Conservation (phyloP, 2,113 vertebrate genomes). For the Heptranchias perlo region DNA sequence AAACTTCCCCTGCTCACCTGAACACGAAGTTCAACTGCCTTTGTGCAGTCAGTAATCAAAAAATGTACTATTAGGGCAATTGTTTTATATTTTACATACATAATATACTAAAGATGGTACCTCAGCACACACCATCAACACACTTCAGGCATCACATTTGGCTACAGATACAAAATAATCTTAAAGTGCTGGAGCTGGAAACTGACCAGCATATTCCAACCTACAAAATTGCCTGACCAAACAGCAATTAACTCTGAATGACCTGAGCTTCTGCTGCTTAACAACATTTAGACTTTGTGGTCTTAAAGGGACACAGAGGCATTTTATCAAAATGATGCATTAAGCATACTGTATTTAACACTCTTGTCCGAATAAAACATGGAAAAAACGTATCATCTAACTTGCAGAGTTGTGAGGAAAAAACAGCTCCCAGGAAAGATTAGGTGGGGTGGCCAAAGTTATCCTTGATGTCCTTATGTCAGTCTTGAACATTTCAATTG, state of each 20-base stretch:
- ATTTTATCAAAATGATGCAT: too few species aligned
- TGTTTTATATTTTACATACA: neutral
- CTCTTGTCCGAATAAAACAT: too few species aligned
- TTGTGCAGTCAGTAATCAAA: neutral
- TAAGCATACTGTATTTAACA: too few species aligned
- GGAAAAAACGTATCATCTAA: too few species aligned
- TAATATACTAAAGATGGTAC: neutral
- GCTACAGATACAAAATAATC: neutral
- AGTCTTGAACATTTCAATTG: neutral
- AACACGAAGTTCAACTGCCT: neutral
- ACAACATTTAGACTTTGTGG: too few species aligned
- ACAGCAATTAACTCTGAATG: too few species aligned
- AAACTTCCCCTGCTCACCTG: neutral
- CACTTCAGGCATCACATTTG: neutral
- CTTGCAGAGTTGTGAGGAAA: too few species aligned
- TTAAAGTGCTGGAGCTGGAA: neutral
- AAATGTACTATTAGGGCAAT: neutral
- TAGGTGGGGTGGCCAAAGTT: neutral
- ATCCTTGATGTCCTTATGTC: neutral
- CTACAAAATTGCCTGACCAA: neutral
- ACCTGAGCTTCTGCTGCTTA: too few species aligned
- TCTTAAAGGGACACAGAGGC: too few species aligned
- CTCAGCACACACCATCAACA: neutral
- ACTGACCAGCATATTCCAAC: neutral
- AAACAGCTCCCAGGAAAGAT: neutral